Percentiles rank a stretch among this genome's conserved stretches.
Evolutionary conservation across 2,888 invertebrate genomes (phyloP).

Genomic region (Belgica antarctica): DNA sequence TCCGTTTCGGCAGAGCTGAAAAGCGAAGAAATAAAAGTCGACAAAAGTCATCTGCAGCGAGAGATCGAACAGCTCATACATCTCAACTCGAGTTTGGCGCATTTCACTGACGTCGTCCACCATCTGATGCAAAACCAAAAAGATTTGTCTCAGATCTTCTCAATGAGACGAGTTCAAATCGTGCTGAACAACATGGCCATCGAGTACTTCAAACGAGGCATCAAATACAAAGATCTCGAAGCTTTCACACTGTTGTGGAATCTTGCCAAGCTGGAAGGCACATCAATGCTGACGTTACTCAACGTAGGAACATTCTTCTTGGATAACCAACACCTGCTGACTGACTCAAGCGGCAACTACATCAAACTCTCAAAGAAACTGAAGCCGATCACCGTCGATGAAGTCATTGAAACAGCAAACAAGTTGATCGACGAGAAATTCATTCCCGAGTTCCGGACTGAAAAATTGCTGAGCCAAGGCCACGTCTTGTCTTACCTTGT

Average conservation of each 20-base stretch:
- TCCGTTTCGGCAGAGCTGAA: not conserved
- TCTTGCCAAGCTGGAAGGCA: not conserved
- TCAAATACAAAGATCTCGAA: conserved; percentile 23
- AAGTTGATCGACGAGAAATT: not conserved
- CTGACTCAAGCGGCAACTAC: conserved; percentile 20
- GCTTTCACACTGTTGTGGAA: conserved; percentile 18
- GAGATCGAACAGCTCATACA: not conserved
- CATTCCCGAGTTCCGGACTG: not conserved
- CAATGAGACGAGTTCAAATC: not conserved
- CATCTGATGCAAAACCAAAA: not conserved
- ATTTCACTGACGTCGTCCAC: conserved; percentile 14
- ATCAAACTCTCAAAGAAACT: not conserved
- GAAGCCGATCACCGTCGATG: not conserved
- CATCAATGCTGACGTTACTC: not conserved
- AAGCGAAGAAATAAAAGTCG: not conserved
- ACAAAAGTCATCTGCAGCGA: not conserved
- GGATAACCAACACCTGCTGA: not conserved
- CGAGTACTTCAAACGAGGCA: conserved; percentile 5
- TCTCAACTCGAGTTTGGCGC: not conserved
- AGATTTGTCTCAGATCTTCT: not conserved
- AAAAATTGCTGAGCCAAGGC: not conserved
- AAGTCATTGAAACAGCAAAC: not conserved
- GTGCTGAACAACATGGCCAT: not conserved
- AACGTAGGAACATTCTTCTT: conserved; percentile 15
- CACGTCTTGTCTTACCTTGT: not conserved